phyloP scores from a whole-genome alignment of 2,888 invertebrate species.

The Lordiphosa fenestrarum region DNA sequence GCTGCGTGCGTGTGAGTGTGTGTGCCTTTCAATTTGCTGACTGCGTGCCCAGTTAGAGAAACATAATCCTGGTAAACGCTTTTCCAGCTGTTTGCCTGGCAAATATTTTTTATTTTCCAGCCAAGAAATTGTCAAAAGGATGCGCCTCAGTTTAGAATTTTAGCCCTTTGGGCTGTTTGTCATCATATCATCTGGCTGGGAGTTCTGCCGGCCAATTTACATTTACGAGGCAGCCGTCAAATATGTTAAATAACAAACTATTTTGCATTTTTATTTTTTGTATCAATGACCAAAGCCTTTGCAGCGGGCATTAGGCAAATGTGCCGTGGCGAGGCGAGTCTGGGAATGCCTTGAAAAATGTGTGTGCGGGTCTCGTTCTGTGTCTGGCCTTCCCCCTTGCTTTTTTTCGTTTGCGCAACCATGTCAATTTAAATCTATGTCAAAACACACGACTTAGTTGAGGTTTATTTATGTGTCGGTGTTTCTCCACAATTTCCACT shows the following conservation, averaged over 20 bases:
- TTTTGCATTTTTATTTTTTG: conserved; percentile 68
- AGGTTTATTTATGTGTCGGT: conserved; percentile 74
- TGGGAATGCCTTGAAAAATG: conserved; percentile 62
- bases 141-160: conserved; percentile 27
- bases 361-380: conserved; percentile 56
- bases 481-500: conserved; percentile 25
- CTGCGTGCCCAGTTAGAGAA: conserved; percentile 50
- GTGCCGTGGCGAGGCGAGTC: conserved; percentile 17
- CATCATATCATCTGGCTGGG: conserved; percentile 41
- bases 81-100: conserved; percentile 60
- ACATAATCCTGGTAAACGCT: conserved; percentile 42
- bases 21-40: conserved; percentile 61
- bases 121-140: conserved; percentile 53
- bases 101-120: conserved; percentile 45
- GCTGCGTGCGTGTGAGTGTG: conserved; percentile 24
- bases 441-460: conserved; percentile 74
- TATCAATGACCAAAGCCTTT: conserved; percentile 48
- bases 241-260: conserved; percentile 75
- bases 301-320: conserved; percentile 56
- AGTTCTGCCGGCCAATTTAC: conserved; percentile 62
- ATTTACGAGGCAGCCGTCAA: conserved; percentile 48
- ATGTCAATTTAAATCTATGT: conserved; percentile 76
- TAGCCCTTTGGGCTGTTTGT: conserved; percentile 46
- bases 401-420: conserved; percentile 57
- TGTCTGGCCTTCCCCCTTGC: conserved; percentile 18